Percentiles rank a stretch among this genome's conserved stretches.
Evolutionary conservation across 2,888 invertebrate genomes (phyloP).

Genomic region (Rugalucina vietnamica): DNA sequence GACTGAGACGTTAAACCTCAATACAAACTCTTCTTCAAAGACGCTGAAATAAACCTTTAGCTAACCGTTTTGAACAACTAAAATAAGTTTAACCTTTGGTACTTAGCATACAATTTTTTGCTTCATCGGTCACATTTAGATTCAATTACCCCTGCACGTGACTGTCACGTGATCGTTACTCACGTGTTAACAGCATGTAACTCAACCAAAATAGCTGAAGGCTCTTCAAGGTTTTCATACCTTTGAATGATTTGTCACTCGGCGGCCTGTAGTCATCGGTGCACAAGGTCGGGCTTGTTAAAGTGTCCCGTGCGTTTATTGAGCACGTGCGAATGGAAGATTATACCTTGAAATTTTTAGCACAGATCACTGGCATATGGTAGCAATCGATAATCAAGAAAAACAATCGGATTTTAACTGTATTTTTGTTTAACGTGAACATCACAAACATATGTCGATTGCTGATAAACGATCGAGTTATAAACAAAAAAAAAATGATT

Average conservation of each 20-base stretch:
- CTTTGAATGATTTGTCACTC: not conserved
- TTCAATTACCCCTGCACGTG: not conserved
- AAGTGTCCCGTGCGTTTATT: constrained; percentile 7
- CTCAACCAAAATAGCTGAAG: not conserved
- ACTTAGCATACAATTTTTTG: not conserved
- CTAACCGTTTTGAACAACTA: too few relatives aligned
- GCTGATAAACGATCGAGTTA: not conserved
- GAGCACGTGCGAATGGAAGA: constrained; percentile 14
- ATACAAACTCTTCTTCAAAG: too few relatives aligned
- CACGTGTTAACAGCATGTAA: constrained; percentile 3
- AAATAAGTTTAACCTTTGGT: too few relatives aligned
- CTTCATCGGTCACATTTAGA: not conserved
- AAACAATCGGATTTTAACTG: not conserved
- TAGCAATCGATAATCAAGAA: not conserved
- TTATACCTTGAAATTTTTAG: not conserved
- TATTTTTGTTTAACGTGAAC: not conserved
- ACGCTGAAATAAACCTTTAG: too few relatives aligned
- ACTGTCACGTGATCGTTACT: not conserved
- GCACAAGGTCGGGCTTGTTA: not conserved
- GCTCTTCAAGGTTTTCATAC: not conserved
- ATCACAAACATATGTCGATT: constrained; percentile 2
- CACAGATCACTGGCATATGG: constrained; percentile 9
- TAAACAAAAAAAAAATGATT: too few relatives aligned
- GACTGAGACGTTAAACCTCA: too few relatives aligned
- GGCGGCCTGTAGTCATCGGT: not conserved